phyloP scores from a whole-genome alignment of 1,140 invertebrate species.

The Euwallacea similis region DNA sequence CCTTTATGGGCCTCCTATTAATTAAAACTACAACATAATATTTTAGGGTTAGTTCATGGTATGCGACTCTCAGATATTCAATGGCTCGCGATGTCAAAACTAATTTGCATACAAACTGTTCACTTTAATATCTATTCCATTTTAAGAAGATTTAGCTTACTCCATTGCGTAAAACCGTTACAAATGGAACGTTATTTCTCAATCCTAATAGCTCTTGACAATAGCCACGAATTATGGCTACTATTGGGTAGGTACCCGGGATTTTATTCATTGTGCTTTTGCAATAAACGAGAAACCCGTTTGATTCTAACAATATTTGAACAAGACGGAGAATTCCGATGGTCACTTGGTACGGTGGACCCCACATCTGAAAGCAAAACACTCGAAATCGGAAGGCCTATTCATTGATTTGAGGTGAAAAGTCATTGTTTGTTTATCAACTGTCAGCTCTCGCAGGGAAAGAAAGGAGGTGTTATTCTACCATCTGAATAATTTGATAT shows the following conservation, averaged over 20 bases:
- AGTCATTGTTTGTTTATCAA: constrained; percentile 8
- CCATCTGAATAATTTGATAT: constrained; percentile 9
- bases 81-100: constrained; percentile 9
- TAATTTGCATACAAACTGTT: constrained; percentile 32
- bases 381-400: constrained; percentile 6
- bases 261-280: no score
- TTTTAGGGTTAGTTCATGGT: no score
- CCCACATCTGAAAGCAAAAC: constrained; percentile 10
- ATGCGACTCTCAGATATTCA: constrained; percentile 5
- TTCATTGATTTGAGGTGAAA: constrained; percentile 12
- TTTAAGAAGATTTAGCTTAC: constrained; percentile 29
- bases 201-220: constrained; percentile 28
- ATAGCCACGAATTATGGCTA: constrained; percentile 23
- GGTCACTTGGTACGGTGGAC: background rate
- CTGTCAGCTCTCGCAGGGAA: background rate
- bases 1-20: background rate
- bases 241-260: background rate
- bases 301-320: no score
- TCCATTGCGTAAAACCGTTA: constrained; percentile 27
- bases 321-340: no score
- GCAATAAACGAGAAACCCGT: no score
- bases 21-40: background rate
- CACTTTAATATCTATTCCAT: constrained; percentile 26
- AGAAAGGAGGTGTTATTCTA: constrained; percentile 8
- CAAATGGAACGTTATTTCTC: constrained; percentile 30